Evolutionary conservation across 2,888 invertebrate species (phyloP), one percentile per base, ranked within the genome.

Genomic region (Octodonta nipae): DNA sequence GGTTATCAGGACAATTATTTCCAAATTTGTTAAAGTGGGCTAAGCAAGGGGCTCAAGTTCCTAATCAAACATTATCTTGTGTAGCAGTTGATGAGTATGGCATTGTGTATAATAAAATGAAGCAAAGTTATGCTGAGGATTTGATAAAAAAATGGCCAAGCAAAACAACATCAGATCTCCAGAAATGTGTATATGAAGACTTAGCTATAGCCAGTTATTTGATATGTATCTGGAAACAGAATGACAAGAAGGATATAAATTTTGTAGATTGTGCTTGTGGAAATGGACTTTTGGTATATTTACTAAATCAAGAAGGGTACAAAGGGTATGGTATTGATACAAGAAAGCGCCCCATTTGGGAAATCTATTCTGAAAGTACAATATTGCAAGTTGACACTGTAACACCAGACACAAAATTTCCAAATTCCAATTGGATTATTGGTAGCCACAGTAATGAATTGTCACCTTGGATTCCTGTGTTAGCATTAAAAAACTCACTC

Each of bases 401-500:
- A 33, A 70, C 70, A 6, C 71, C 76, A 40, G 56, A 69, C 30
- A 68, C 68, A 38, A 53, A 72, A 26, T 86, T 81, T 51, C 73
- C 78, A 5, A 70, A 77, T n/a, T 71, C 70, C 14, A 83, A 89
- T 52, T 93, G 93, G 92, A 64, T 98, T 30, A 91, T 98, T 56
- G 98, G 96, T 31, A 98, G 98, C 63, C 98, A 98, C 66, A 92
- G 93, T 8, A 96, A 98, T 67, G 96, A 98, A 59, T 64, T 98
- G n/a, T 95, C 96, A 5, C 93, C 95, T 1, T 98, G 96, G 96
- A 78, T 98, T 49, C 92, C 96, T 12, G 78, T 95, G 1, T 77
- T 96, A 47, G 82, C 95, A 14, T 75, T 87, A 0, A 70, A 71
- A 34, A 81, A 82, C 63, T 81, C 81, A 0, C 72, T 70, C 33